Base-by-base conservation (phyloP, 2,113 vertebrate species). In the Austrofundulus limnaeus region DNA sequence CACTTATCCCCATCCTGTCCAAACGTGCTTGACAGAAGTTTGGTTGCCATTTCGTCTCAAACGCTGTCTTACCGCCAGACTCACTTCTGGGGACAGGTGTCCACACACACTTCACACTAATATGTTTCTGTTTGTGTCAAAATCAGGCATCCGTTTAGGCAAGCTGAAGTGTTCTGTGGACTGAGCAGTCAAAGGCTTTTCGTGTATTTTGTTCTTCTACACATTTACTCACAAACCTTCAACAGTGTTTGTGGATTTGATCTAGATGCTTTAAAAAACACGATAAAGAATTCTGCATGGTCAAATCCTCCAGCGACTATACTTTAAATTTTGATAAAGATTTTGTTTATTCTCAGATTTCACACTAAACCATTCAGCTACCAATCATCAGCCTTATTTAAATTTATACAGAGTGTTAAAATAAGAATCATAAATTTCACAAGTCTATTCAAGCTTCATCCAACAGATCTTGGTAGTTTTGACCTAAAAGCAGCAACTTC, bases 51-150 rank as follows among this genome's bases (percentile, higher is more conserved):
- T 70, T 66, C 69, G 56, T 76, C 66, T 70, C 68, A 80, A 81
- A 81, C 78, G 76, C 62, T 72, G 76, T 83, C 71, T 82, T 72
- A 78, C 85, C 82, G 46, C 66, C 56, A 70, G 80, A 60, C 72
- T 87, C 60, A 83, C 74, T 83, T 84, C 85, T 70, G 65, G 80
- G 77, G 85, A 88, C 77, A 80, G 71, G 73, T 80, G 81, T 81
- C 77, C 75, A 86, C 80, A 80, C 67, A 56, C 34, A 34, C 58
- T 28, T 37, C 53, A 52, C 45, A 52, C 42, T n/a, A 63, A 54
- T 64, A 45, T 21, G 37, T 56, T 61, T 52, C 47, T 42, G 41
- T 70, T 43, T 70, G 61, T 77, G 79, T 78, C 61, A 70, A 70
- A 38, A 41, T 58, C 75, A 78, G 58, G 77, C 83, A 79, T 81